Evolutionary conservation across 30 jellyfish, hydroid and myxozoan genomes (phyloP).

Genomic region (Turritopsis rubra): DNA sequence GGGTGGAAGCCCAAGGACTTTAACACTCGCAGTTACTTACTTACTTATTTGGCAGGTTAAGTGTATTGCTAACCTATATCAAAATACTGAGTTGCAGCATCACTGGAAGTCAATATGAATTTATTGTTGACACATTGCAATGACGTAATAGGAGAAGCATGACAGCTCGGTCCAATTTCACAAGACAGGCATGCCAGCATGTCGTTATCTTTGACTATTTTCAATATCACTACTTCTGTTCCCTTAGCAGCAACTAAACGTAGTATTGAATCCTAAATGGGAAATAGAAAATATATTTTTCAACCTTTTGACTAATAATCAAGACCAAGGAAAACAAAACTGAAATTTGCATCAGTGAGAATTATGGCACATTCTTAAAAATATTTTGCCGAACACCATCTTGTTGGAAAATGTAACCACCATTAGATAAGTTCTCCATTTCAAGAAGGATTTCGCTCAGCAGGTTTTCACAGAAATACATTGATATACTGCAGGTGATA

Average conservation of each 20-base stretch:
- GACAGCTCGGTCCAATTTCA: conserved; percentile 30
- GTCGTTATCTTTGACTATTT: not conserved
- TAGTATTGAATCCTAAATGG: conserved; percentile 7
- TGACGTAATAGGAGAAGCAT: conserved; percentile 25
- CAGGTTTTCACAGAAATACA: no score
- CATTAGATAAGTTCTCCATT: no score
- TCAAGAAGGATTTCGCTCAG: no score
- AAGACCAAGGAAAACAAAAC: not conserved
- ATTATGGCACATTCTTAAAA: no score
- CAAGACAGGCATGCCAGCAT: not conserved
- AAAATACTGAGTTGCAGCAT: conserved; percentile 26
- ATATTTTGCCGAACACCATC: no score
- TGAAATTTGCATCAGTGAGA: no score
- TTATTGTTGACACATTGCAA: conserved; percentile 14
- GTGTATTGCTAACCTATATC: conserved; percentile 34
- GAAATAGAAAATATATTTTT: not conserved
- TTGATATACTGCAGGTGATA: no score
- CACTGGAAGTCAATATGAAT: conserved; percentile 22
- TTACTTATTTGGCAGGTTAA: no score
- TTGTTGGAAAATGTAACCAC: no score
- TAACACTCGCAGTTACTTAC: no score
- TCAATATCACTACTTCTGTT: conserved; percentile 6
- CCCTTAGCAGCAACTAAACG: conserved; percentile 27
- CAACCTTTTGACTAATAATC: no score
- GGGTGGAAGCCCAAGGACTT: no score